A percentile compares a stretch with the other conserved stretches of the same genome.
Evolutionary conservation across 64 coral and sea anemone genomes (phyloP).

Genomic region (Catalaphyllia jardinei): DNA sequence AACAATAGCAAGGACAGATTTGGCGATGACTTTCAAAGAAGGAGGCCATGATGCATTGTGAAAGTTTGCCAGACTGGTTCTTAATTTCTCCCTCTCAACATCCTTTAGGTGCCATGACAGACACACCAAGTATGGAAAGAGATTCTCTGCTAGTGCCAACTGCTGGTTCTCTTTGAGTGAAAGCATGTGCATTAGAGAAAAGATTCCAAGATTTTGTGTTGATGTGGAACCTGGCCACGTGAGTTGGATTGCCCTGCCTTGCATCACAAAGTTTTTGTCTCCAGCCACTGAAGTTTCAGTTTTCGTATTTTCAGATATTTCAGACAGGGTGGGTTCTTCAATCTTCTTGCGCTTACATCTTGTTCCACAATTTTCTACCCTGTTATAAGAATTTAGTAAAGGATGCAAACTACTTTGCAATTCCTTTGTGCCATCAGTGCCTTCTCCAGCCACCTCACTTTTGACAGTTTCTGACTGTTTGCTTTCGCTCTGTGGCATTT

Average conservation of each 20-base stretch:
- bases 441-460: no score
- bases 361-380: no score
- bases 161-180: constrained; percentile 22
- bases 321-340: no score
- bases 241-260: background rate
- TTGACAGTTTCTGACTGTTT: no score
- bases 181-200: background rate
- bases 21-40: constrained; percentile 24
- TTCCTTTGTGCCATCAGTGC: no score
- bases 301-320: no score
- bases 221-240: constrained; percentile 34
- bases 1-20: constrained; percentile 40
- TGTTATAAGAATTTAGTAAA: no score
- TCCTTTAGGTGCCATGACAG: constrained; percentile 38
- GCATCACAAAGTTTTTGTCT: background rate
- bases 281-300: no score
- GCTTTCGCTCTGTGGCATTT: no score
- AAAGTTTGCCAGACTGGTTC: background rate
- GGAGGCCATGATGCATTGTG: background rate
- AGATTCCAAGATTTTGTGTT: constrained; percentile 43
- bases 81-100: background rate
- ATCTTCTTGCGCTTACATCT: no score
- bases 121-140: constrained; percentile 36
- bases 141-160: constrained; percentile 28
- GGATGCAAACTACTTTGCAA: no score